These are phyloP conservation scores for Rallus crepitans DNA, from an alignment of 2,797 vertebrate genomes.

Conservation along the genomic window DNA sequence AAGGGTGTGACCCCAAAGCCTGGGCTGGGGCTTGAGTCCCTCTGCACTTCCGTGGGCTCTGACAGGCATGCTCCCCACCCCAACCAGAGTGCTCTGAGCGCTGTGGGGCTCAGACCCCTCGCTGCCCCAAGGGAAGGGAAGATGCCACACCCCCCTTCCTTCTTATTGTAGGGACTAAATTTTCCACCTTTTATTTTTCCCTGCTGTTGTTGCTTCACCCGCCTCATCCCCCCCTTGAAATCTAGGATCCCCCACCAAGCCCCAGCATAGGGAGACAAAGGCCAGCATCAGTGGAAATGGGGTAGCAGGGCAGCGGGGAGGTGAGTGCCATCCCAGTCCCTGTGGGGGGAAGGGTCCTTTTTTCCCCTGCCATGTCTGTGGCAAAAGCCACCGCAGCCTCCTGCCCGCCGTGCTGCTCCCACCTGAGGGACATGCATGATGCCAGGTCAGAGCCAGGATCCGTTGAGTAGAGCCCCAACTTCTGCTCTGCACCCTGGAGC, in stretches of 20 bases:
- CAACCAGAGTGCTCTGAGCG: background rate
- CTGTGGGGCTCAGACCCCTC: too few relatives aligned
- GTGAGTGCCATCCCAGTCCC: background rate
- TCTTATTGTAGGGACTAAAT: background rate
- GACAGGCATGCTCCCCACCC: accelerated
- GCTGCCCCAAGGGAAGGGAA: background rate
- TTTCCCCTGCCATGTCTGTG: accelerated
- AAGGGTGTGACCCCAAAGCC: accelerated
- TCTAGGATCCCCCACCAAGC: background rate
- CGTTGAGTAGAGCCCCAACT: accelerated
- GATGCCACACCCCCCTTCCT: accelerated
- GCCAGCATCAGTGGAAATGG: background rate
- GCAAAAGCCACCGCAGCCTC: accelerated
- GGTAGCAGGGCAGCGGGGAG: accelerated
- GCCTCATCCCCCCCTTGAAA: background rate
- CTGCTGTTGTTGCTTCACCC: background rate
- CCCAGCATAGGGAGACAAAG: background rate
- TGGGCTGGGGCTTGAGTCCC: background rate
- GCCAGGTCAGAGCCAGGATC: background rate
- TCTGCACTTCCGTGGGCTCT: background rate
- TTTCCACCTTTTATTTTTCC: background rate
- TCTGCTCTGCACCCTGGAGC: accelerated
- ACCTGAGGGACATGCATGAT: accelerated
- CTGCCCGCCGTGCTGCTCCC: background rate
- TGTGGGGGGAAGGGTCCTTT: background rate